Conservation (phyloP, 2,888 invertebrate species). For the Metalampra italica region DNA sequence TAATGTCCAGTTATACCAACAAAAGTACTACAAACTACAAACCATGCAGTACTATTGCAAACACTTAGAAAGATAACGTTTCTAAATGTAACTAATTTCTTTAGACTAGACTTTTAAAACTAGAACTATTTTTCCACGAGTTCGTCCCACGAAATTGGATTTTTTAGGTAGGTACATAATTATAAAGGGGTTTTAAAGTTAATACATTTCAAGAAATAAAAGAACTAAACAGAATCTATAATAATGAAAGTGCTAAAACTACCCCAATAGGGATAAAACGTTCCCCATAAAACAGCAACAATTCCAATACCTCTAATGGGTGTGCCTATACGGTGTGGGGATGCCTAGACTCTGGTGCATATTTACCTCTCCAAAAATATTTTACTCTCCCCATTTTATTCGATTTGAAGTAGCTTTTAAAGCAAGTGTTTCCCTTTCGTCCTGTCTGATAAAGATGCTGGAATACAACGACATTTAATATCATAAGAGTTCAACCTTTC, state of each 20-base stretch:
- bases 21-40: constrained; percentile 2
- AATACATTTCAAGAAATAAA: too few species aligned
- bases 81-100: too few species aligned
- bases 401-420: neutral
- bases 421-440: neutral
- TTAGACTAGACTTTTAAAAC: too few species aligned
- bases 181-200: too few species aligned
- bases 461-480: neutral
- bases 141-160: too few species aligned
- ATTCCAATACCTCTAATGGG: constrained; percentile 6
- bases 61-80: neutral
- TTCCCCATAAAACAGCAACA: constrained; percentile 11
- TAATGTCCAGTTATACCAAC: constrained; percentile 2
- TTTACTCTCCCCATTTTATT: neutral
- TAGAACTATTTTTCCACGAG: too few species aligned
- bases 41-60: neutral
- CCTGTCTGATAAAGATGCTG: neutral
- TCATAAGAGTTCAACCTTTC: neutral
- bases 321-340: constrained; percentile 1
- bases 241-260: too few species aligned
- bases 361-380: neutral
- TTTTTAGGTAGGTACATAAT: too few species aligned
- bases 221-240: neutral
- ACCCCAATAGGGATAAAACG: constrained; percentile 9
- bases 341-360: neutral